phyloP scores from a whole-genome alignment of 2,888 invertebrate genomes.

The Sinodicranocentrus sp. region DNA sequence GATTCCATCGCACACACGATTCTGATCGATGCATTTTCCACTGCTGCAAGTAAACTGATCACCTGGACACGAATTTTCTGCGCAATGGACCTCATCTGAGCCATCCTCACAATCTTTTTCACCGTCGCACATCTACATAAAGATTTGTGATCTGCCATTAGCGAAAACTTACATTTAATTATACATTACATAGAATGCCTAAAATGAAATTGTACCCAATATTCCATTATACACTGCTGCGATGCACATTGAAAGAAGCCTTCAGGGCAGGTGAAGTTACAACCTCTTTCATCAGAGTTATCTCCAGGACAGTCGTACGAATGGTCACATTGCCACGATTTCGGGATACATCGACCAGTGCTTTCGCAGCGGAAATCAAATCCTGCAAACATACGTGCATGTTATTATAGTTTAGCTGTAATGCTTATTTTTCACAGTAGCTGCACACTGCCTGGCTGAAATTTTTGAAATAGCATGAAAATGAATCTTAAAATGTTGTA shows the following conservation, averaged over 20 bases:
- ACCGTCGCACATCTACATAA: slow-evolving; percentile 80
- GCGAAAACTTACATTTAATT: not conserved
- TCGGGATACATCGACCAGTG: slow-evolving; percentile 78
- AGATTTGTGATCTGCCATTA: not conserved
- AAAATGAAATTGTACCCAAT: slow-evolving; percentile 69
- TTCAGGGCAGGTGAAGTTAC: slow-evolving; percentile 65
- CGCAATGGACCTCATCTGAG: slow-evolving; percentile 79
- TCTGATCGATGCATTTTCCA: slow-evolving; percentile 79
- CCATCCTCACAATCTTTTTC: slow-evolving; percentile 80
- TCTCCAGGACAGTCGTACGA: slow-evolving; percentile 75
- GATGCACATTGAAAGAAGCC: slow-evolving; percentile 65
- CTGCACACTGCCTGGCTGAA: too few species aligned
- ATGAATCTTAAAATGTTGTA: too few species aligned
- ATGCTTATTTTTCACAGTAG: too few species aligned
- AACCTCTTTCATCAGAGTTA: slow-evolving; percentile 79
- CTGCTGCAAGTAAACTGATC: slow-evolving; percentile 82
- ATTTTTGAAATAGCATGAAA: too few species aligned
- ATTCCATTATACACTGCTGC: slow-evolving; percentile 42
- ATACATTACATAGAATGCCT: slow-evolving; percentile 22
- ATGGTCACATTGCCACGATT: slow-evolving; percentile 79
- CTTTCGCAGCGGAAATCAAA: slow-evolving; percentile 78
- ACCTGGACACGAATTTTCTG: slow-evolving; percentile 74
- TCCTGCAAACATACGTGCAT: too few species aligned
- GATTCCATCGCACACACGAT: slow-evolving; percentile 75
- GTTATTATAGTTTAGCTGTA: too few species aligned